Percentiles rank a stretch among this genome's conserved stretches.
phyloP scores from a whole-genome alignment of 2,797 vertebrate species.

The Falco columbarius region DNA sequence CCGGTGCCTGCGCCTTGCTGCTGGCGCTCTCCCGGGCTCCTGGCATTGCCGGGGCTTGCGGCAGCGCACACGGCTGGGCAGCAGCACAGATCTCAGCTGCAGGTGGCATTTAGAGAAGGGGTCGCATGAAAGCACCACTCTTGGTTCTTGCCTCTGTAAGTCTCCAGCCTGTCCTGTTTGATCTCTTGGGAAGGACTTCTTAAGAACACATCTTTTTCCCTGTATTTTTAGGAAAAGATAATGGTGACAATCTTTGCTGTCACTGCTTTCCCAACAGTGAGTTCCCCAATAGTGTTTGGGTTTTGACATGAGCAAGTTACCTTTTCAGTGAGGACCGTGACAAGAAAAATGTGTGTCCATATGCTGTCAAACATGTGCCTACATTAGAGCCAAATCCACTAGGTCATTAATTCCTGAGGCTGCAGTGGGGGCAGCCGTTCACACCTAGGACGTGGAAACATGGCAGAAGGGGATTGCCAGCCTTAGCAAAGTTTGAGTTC shows the following conservation, averaged over 20 bases:
- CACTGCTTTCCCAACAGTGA: not conserved
- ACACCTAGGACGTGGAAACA: not conserved
- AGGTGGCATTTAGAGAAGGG: not conserved
- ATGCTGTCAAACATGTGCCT: not conserved
- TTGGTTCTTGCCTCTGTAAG: not conserved
- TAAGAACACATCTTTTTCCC: not conserved
- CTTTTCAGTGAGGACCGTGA: not conserved
- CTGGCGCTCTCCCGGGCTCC: rapidly evolving
- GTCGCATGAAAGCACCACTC: rapidly evolving
- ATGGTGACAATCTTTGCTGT: not conserved
- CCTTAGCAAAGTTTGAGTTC: not conserved
- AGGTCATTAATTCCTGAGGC: not conserved
- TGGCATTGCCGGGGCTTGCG: not conserved
- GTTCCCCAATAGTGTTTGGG: rapidly evolving
- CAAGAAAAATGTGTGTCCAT: not conserved
- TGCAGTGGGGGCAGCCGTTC: rapidly evolving
- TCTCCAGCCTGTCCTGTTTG: not conserved
- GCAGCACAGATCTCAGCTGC: not conserved
- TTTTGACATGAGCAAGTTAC: not conserved
- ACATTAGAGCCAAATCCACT: not conserved
- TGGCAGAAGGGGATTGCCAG: not conserved
- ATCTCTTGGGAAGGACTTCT: not conserved
- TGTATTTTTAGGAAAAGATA: not conserved
- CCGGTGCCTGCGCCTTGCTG: not conserved
- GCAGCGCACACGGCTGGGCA: rapidly evolving